Evolutionary conservation across 2,113 vertebrate species (phyloP), one percentile per base, ranked within the genome.

Genomic region (Sander lucioperca): DNA sequence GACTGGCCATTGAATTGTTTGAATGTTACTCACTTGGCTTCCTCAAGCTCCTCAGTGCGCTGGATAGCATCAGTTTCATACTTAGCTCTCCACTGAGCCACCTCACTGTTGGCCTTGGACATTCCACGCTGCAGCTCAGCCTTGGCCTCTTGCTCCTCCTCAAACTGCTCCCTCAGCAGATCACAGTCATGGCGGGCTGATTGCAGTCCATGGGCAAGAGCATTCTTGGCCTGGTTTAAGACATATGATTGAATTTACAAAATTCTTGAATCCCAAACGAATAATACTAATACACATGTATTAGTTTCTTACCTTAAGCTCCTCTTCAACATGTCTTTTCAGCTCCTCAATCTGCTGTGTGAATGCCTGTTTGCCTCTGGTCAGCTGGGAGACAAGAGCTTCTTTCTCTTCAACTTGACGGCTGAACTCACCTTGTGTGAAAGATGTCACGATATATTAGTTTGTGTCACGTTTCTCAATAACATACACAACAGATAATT

Each of bases 341-440:
- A 92, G 59, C 70, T 93, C 91, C 65, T 93, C 91, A 72, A 91
- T 85, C 83, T 93, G 91, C 95, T 97, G 79, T 86, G 94, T 86
- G 96, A 91, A 79, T 94, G 95, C 62, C 84, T 92, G 91, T 84
- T 92, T 92, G 68, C 91, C 89, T 90, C 91, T 90, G 82, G 89
- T 92, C 80, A 97, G 89, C 75, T 97, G 97, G 82, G 96, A 97
- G 65, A 97, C 93, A 43, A 97, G 86, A 65, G 95, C 91, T 63
- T 97, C 97, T 74, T 96, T 97, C 91, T 97, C 97, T 58, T 97
- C 97, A 64, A 96, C 71, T 86, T 96, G 95, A 61, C 94, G 95
- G 2, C 94, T 81, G 81, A 94, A 95, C 91, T 97, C 96, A 86
- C 96, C 91, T 92, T 81, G 57, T 63, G 57, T 74, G 30, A 61